Evolutionary conservation across 1,140 invertebrate genomes (phyloP).

Genomic region (Coptotermes formosanus): DNA sequence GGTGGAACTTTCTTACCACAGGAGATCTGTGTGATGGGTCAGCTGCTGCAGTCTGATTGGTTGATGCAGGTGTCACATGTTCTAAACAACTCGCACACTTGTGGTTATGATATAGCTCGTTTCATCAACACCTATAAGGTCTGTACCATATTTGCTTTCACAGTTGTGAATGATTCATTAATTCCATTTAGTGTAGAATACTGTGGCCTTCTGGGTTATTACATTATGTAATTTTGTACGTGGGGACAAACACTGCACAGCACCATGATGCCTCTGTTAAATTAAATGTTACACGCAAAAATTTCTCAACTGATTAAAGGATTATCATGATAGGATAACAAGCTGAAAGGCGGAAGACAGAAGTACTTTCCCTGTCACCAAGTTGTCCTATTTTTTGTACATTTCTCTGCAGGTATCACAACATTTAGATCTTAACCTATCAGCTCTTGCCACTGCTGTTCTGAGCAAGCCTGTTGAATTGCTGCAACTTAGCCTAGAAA

Average conservation of each 20-base stretch:
- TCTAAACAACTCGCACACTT: constrained; percentile 41
- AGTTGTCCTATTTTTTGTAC: constrained; percentile 27
- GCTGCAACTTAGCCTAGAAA: not conserved
- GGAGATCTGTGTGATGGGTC: constrained; percentile 43
- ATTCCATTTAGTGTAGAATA: no score
- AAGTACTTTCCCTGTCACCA: no score
- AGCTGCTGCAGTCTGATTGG: constrained; percentile 43
- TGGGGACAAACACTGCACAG: no score
- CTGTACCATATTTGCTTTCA: constrained; percentile 15
- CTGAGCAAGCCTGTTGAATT: not conserved
- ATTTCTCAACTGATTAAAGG: no score
- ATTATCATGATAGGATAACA: no score
- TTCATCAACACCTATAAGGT: constrained; percentile 54
- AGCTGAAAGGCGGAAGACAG: no score
- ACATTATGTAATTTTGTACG: no score
- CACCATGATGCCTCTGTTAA: no score
- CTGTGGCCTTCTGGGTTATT: no score
- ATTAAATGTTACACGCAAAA: no score
- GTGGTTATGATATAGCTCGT: constrained; percentile 48
- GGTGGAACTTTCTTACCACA: constrained; percentile 48
- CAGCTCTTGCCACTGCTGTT: constrained; percentile 39
- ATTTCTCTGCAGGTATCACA: constrained; percentile 35
- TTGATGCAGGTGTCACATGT: constrained; percentile 43
- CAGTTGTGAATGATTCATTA: no score
- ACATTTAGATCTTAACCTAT: constrained; percentile 37